Base-by-base conservation (phyloP, 1,140 invertebrate genomes). In the Drosophila fuyamai region DNA sequence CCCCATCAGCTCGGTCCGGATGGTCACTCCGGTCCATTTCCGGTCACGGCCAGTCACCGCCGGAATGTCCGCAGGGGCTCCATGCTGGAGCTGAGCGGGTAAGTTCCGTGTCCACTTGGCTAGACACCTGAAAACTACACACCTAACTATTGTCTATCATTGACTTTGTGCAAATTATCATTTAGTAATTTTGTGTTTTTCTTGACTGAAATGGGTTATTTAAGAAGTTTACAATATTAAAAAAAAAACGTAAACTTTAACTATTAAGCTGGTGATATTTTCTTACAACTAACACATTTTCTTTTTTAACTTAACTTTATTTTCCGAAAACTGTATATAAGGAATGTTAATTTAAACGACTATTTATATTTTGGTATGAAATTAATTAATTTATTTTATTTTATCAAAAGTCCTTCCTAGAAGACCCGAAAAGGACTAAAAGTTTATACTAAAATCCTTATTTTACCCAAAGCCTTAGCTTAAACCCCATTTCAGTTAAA, bases 11-110 rank as follows among this genome's bases (percentile, higher is more conserved):
- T 88, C 6, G 85, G 76, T 6, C 67, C 88, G 35, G 76, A 83
- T n/a, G 83, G 80, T 2, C 91, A 92, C 58, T 58, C 91, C 12
- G 92, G 89, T 8, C 91, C 86, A 0, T 92, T 92, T 68, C 81
- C 92, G 53, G 90, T 77, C 38, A 93, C 93, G 13, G 93, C 93
- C 7, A 93, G 92, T 32, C 95, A 95, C 90, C 92, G 95, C 23
- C 93, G 95, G 12, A 95, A 95, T 79, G 94, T 94, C 56, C 93
- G 95, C 73, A 92, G 95, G 76, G 95, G 95, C 79, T 95, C 95
- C 14, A 95, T 95, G 94, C 91, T 95, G 76, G 95, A 95, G 90
- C 93, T 95, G 10, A 95, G 94, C 71, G 95, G 95, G 95, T 95
- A 93, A 92, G 94, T 94, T 60, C 13, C 5, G 23, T 55, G 35